Conservation (phyloP, 2,797 vertebrate genomes). For the Cryptoblepharus egeriae region DNA sequence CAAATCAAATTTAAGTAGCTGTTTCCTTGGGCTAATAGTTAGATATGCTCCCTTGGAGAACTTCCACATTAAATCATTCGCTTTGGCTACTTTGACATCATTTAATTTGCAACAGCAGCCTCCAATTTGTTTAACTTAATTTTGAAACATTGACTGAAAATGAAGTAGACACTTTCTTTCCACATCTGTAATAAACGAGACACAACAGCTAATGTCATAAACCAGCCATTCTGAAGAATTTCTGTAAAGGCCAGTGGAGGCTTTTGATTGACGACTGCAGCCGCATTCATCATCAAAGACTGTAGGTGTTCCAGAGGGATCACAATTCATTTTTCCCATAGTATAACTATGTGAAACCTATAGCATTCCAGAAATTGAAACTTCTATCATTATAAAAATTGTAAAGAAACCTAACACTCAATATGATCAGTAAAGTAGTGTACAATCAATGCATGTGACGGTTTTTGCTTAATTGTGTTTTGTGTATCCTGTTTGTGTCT, state of each 20-base stretch:
- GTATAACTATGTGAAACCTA: not conserved
- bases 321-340: not conserved
- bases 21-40: conserved; percentile 20
- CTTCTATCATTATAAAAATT: not conserved
- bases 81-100: conserved; percentile 22
- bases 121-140: conserved; percentile 38
- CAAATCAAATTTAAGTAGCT: conserved; percentile 21
- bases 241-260: not conserved
- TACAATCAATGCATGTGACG: not conserved
- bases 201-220: conserved; percentile 20
- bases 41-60: conserved; percentile 28
- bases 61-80: conserved; percentile 24
- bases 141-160: conserved; percentile 31
- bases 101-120: conserved; percentile 36
- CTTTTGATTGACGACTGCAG: not conserved
- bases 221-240: not conserved
- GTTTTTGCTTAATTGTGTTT: too few species aligned
- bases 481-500: too few species aligned
- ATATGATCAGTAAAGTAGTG: not conserved
- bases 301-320: not conserved
- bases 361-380: not conserved
- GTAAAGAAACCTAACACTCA: not conserved
- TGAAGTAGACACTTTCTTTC: conserved; percentile 15
- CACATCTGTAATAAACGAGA: conserved; percentile 34
- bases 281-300: not conserved